A percentile compares a stretch with the other conserved stretches of the same genome.
Conservation (phyloP, 2,888 invertebrate species). For the Biston betularia region DNA sequence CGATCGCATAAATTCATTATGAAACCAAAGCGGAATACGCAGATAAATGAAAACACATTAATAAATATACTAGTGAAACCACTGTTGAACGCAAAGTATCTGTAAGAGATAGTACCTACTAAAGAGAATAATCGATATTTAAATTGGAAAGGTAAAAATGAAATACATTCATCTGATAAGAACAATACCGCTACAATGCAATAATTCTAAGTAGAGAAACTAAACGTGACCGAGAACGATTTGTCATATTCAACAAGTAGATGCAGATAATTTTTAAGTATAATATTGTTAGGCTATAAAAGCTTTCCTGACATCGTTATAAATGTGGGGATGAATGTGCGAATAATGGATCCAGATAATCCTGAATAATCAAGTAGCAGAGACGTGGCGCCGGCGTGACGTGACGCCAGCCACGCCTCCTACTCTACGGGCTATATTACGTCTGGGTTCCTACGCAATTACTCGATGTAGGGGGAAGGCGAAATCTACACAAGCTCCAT, state of each 20-base stretch:
- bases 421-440: constrained; percentile 65
- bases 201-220: background rate
- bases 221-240: constrained; percentile 2
- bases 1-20: constrained; percentile 71
- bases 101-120: constrained; percentile 1
- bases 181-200: background rate
- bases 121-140: constrained; percentile 8
- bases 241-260: constrained; percentile 15
- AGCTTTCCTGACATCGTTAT: constrained; percentile 42
- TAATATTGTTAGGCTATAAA: constrained; percentile 15
- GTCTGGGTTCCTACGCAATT: constrained; percentile 60
- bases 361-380: constrained; percentile 68
- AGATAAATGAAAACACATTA: constrained; percentile 46
- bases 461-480: constrained; percentile 55
- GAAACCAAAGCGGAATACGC: constrained; percentile 65
- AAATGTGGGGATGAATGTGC: constrained; percentile 48
- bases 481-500: constrained; percentile 51
- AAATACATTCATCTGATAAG: constrained; percentile 1
- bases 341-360: constrained; percentile 51
- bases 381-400: constrained; percentile 77
- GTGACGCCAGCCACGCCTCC: constrained; percentile 80
- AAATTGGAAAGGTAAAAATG: background rate
- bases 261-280: background rate
- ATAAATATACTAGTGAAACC: constrained; percentile 48
- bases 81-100: constrained; percentile 22